Evolutionary conservation across 2,797 vertebrate species (phyloP).

Genomic region (Martes flavigula): DNA sequence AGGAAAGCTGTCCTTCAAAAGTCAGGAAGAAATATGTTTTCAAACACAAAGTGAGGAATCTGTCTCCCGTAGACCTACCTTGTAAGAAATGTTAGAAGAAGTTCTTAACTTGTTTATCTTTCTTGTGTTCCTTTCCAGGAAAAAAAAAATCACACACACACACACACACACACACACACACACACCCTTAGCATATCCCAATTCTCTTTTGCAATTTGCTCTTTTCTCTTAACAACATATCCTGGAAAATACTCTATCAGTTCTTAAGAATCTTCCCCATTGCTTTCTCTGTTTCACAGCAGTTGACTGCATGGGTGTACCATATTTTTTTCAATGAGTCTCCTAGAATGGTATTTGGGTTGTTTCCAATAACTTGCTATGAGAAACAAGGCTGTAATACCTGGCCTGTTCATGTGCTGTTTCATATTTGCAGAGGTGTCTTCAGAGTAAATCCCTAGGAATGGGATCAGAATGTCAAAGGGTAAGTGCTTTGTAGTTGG

Average conservation of each 20-base stretch:
- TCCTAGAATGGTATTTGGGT: not conserved
- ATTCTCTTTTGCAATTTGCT: not conserved
- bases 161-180: not conserved
- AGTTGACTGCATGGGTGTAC: not conserved
- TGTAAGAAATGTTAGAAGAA: not conserved
- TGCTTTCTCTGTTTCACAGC: not conserved
- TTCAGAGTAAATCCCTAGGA: not conserved
- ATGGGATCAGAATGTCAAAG: not conserved
- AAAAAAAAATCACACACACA: not conserved
- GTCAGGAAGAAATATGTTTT: not conserved
- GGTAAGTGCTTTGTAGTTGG: not conserved
- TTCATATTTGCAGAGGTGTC: not conserved
- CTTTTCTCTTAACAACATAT: not conserved
- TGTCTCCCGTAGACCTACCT: not conserved
- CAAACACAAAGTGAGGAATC: not conserved
- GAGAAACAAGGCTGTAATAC: not conserved
- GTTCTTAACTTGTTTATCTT: not conserved
- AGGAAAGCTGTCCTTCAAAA: not conserved
- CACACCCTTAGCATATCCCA: not conserved
- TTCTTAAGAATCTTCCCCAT: not conserved
- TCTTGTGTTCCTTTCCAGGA: not conserved
- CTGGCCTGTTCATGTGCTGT: not conserved
- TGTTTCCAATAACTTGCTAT: not conserved
- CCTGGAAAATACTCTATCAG: not conserved
- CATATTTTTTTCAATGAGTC: not conserved